These are phyloP conservation scores for Oxygymnocypris stewartii DNA, from an alignment of 2,113 vertebrate genomes.

Conservation along the genomic window DNA sequence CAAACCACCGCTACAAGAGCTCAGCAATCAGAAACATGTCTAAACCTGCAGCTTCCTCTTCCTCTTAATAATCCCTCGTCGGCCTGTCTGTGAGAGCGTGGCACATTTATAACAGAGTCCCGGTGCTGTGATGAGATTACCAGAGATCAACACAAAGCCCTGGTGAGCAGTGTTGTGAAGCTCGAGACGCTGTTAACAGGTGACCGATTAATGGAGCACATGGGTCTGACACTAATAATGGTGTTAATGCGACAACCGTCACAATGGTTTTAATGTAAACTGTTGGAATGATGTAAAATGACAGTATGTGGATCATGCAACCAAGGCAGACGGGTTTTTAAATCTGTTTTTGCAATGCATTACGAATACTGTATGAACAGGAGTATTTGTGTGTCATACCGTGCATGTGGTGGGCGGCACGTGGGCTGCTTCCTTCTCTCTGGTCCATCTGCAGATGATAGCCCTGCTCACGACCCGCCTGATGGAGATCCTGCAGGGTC, in stretches of 20 bases:
- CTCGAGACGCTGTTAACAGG: background rate
- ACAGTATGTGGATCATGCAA: background rate
- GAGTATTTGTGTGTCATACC: background rate
- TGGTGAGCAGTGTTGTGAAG: constrained; percentile 15
- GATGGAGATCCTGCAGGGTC: constrained; percentile 84
- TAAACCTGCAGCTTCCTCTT: background rate
- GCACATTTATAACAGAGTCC: background rate
- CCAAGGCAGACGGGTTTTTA: background rate
- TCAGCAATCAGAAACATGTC: background rate
- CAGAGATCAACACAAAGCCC: constrained; percentile 9
- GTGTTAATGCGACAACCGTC: background rate
- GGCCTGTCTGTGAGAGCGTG: background rate
- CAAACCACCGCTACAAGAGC: background rate
- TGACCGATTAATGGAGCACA: constrained; percentile 21
- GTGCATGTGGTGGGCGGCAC: background rate
- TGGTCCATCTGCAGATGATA: constrained; percentile 88
- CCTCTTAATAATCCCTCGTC: background rate
- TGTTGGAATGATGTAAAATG: background rate
- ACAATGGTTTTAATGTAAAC: background rate
- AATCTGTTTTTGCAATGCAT: background rate
- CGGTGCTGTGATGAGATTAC: constrained; percentile 4
- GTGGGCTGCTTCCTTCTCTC: constrained; percentile 66
- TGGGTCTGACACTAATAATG: background rate
- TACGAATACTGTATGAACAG: background rate
- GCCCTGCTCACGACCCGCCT: constrained; percentile 82